phyloP scores from a whole-genome alignment of 2,888 invertebrate genomes.

The Brenthis ino region DNA sequence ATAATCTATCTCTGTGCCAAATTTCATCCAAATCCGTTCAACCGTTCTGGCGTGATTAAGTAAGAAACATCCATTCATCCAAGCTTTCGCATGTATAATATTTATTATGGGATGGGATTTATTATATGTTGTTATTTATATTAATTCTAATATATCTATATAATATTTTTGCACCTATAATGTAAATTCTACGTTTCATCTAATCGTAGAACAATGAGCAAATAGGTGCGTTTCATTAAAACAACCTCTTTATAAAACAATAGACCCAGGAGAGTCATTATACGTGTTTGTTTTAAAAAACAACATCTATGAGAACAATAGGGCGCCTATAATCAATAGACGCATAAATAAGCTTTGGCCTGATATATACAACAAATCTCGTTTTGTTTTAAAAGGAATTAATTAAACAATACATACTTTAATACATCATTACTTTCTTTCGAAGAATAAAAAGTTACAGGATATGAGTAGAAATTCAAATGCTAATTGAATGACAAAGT shows the following conservation, averaged over 20 bases:
- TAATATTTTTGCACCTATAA: background rate
- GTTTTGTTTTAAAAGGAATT: conserved; percentile 14
- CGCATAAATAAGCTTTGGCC: conserved; percentile 30
- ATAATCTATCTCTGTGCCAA: too few relatives aligned
- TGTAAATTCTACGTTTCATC: conserved; percentile 37
- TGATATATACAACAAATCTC: conserved; percentile 14
- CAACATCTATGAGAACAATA: conserved; percentile 36
- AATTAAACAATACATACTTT: conserved; percentile 5
- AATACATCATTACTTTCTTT: background rate
- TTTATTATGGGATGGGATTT: too few relatives aligned
- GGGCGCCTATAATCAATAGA: conserved; percentile 35
- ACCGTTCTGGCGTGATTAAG: too few relatives aligned
- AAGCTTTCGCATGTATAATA: too few relatives aligned
- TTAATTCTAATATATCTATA: background rate
- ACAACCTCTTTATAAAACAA: conserved; percentile 51
- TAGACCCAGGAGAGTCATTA: conserved; percentile 41
- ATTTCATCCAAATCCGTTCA: too few relatives aligned
- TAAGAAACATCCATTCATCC: too few relatives aligned
- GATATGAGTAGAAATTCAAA: too few relatives aligned
- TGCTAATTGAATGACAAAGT: too few relatives aligned
- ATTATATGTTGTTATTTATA: background rate
- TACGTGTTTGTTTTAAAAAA: conserved; percentile 41
- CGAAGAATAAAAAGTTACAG: background rate
- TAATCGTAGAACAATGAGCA: conserved; percentile 49
- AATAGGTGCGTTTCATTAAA: conserved; percentile 57